These are phyloP conservation scores for Pluvialis apricaria DNA, from an alignment of 2,113 vertebrate species.

Conservation along the genomic window DNA sequence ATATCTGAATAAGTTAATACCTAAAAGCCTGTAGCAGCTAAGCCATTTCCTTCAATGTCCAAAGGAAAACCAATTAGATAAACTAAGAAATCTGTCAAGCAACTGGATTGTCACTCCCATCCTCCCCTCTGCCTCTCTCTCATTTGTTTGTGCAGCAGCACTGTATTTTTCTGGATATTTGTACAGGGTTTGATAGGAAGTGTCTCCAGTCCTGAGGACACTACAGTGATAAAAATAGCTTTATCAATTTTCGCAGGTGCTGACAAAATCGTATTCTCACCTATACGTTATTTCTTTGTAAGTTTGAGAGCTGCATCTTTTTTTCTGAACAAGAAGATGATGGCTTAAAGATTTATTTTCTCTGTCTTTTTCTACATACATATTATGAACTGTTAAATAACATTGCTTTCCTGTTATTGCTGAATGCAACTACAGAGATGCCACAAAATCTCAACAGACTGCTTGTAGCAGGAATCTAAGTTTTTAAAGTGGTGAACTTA, in stretches of 20 bases:
- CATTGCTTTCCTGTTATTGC: background rate
- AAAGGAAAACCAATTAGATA: background rate
- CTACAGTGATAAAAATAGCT: background rate
- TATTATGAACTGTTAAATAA: background rate
- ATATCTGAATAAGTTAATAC: background rate
- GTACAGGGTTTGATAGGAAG: background rate
- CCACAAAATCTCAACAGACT: background rate
- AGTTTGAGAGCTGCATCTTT: background rate
- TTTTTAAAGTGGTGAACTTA: background rate
- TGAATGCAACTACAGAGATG: background rate
- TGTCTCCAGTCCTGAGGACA: background rate
- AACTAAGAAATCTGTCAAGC: background rate
- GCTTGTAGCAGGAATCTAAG: background rate
- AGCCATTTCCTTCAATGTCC: background rate
- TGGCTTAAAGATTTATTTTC: background rate
- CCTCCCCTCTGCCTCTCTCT: background rate
- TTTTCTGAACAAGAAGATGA: background rate
- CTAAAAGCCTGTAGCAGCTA: background rate
- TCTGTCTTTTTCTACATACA: background rate
- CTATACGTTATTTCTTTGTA: background rate
- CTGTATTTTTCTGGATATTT: background rate
- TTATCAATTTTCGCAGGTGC: background rate
- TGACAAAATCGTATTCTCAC: background rate
- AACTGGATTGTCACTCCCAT: background rate
- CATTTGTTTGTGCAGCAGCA: background rate